Evolutionary conservation across 2,888 invertebrate species (phyloP).

Genomic region (Nudaria mundana): DNA sequence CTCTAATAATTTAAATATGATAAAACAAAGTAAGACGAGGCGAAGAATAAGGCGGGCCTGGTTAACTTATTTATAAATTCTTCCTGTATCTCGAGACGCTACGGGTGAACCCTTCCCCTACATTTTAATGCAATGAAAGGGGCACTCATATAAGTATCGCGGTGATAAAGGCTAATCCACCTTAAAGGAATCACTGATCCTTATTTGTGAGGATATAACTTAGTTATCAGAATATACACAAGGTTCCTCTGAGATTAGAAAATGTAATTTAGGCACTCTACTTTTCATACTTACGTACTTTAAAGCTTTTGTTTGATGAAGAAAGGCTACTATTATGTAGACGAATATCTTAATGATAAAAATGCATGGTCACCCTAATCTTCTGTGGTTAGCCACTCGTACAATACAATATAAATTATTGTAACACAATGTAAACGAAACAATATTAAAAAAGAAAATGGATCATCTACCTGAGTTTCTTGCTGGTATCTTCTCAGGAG

Average conservation of each 20-base stretch:
- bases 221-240: conserved; percentile 21
- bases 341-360: no score
- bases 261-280: not conserved
- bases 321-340: no score
- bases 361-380: no score
- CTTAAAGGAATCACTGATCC: conserved; percentile 54
- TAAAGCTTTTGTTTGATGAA: no score
- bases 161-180: conserved; percentile 76
- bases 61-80: conserved; percentile 81
- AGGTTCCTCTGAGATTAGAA: conserved; percentile 3
- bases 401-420: no score
- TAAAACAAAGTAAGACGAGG: conserved; percentile 77
- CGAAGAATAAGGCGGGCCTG: conserved; percentile 71
- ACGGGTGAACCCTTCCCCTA: conserved; percentile 66
- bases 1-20: conserved; percentile 82
- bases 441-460: no score
- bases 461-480: no score
- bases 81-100: conserved; percentile 58
- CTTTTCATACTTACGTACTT: no score
- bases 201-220: conserved; percentile 63
- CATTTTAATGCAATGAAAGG: conserved; percentile 77
- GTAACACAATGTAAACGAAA: no score
- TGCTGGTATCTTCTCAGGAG: no score
- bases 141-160: conserved; percentile 78
- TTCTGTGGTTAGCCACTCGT: no score